Conservation (phyloP, 2,797 vertebrate species). For the Bovichtus diacanthus region DNA sequence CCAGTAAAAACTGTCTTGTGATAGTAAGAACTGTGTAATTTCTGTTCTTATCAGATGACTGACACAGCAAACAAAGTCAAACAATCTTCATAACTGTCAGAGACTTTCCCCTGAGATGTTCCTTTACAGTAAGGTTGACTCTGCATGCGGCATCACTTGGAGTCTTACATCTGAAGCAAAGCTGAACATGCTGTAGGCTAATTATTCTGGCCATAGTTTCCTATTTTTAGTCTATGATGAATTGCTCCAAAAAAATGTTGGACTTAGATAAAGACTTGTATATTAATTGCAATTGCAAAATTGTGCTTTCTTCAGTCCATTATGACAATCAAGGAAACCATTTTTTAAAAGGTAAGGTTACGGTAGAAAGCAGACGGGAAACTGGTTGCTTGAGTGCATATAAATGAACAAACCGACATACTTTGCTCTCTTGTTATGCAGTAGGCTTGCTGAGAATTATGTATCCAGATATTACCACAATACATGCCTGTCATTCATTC, state of each 20-base stretch:
- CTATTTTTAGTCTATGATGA: not conserved
- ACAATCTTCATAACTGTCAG: not conserved
- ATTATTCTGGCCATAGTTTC: not conserved
- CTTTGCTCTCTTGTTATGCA: slow-evolving; percentile 1
- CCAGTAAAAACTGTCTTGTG: slow-evolving; percentile 23
- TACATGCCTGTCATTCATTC: not conserved
- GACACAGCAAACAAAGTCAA: slow-evolving; percentile 30
- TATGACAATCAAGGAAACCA: not conserved
- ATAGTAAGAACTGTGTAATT: slow-evolving; percentile 14
- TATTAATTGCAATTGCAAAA: not conserved
- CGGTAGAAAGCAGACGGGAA: not conserved
- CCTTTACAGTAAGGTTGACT: not conserved
- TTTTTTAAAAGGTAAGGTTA: too few species aligned
- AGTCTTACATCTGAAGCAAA: not conserved
- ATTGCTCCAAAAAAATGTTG: not conserved
- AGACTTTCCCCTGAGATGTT: not conserved
- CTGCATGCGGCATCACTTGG: not conserved
- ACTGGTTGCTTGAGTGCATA: not conserved
- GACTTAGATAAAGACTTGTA: not conserved
- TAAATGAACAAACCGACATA: slow-evolving; percentile 11
- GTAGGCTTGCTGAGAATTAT: not conserved
- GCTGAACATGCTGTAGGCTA: not conserved
- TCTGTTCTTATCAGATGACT: slow-evolving; percentile 33
- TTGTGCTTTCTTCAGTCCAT: not conserved
- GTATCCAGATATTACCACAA: not conserved